Evolutionary conservation across 1,140 invertebrate species (phyloP).

Genomic region (Nixonia krombeini): DNA sequence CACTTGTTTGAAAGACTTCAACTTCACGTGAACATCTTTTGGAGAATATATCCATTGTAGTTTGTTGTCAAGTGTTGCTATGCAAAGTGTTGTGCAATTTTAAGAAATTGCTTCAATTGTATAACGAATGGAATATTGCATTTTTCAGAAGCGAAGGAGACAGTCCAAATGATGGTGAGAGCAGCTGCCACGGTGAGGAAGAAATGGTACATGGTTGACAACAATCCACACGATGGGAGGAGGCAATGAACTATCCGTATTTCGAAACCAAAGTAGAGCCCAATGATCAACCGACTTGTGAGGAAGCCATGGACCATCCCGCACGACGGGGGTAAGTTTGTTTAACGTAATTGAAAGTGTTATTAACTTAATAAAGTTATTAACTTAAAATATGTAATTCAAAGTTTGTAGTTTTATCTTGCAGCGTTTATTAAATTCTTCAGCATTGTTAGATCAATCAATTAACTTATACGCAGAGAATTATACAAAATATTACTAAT

Average conservation of each 20-base stretch:
- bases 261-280: constrained; percentile 65
- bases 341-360: no score
- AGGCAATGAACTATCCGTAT: constrained; percentile 76
- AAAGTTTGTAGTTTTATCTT: no score
- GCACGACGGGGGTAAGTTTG: constrained; percentile 72
- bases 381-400: no score
- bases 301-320: constrained; percentile 72
- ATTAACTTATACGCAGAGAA: no score
- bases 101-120: constrained; percentile 2
- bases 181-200: constrained; percentile 77
- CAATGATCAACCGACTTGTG: constrained; percentile 56
- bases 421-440: no score
- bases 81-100: not conserved
- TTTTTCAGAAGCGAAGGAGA: constrained; percentile 72
- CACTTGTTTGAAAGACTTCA: no score
- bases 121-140: no score
- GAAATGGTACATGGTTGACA: no score
- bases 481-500: not conserved
- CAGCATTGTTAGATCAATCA: no score
- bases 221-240: constrained; percentile 76
- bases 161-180: constrained; percentile 77
- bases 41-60: no score
- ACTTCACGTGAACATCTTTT: no score
- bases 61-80: constrained; percentile 3
- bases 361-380: no score